Base-by-base conservation (phyloP, 2,797 vertebrate species). In the Schizothorax lantsangensis region DNA sequence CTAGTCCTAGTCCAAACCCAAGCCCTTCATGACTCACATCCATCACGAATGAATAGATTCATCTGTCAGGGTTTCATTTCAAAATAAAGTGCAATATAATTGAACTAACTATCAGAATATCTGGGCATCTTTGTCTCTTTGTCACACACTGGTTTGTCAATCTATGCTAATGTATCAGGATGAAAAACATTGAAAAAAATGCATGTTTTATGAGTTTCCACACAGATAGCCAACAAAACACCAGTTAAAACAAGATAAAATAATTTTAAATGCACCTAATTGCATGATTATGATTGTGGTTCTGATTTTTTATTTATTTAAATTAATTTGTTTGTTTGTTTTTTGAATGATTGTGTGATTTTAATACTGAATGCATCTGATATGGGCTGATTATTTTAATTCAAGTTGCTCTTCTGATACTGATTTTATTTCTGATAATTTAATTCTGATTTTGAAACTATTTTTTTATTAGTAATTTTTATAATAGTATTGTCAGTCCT, bases 1-100 rank as follows among this genome's bases (percentile, higher is more conserved):
- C 33, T 10, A 49, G 26, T 64, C 52, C 82, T 66, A 72, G 30
- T 40, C 19, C 49, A 9, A 66, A 80, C 17, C 64, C 45, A 69
- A 52, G 4, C 26, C 5, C 11, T 81, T 49, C 47, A 54, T 82
- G 81, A 82, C 81, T 72, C 68, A 71, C 47, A 40, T 57, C 21
- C 30, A 15, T 54, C 10, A 23, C 8, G 6, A 47, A 23, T 72
- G 49, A 59, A 33, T 43, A 3, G 2, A 43, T 47, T 74, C 54
- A 23, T 45, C 54, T 36, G 62, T 5, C 19, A 49, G 19, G 15
- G 57, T 9, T 52, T 57, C 52, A 8, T 33, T 38, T 49, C 5
- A 36, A 15, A 26, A 49, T 75, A 38, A 84, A 84, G 40, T 19
- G n/a, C 15, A 10, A 7, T 19, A 38, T 64, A 17, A 64, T 5